phyloP scores from a whole-genome alignment of 2,888 invertebrate species.

The Hydroisotoma schaefferi region DNA sequence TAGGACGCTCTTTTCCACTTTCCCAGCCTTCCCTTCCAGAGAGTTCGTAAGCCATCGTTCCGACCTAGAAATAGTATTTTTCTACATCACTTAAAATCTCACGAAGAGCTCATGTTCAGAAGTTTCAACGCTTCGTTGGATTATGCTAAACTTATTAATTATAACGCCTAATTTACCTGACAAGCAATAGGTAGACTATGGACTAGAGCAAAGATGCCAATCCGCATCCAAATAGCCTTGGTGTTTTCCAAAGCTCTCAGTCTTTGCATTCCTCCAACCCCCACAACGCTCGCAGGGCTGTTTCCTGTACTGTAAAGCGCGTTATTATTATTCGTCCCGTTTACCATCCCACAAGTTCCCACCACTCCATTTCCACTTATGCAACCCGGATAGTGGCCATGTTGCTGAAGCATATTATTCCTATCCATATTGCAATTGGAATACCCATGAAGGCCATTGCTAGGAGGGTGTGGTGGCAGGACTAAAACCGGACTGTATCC shows the following conservation, averaged over 20 bases:
- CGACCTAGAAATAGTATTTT: constrained; percentile 24
- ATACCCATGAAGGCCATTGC: constrained; percentile 6
- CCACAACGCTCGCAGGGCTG: constrained; percentile 39
- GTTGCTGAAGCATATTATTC: constrained; percentile 10
- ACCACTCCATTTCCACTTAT: not conserved
- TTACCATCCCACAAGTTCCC: constrained; percentile 1
- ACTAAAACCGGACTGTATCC: constrained; percentile 43
- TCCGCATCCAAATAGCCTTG: constrained; percentile 45
- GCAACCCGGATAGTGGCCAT: constrained; percentile 14
- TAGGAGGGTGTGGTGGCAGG: constrained; percentile 21
- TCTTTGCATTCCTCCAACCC: constrained; percentile 33
- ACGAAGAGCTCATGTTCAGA: not conserved
- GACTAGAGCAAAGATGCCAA: constrained; percentile 44
- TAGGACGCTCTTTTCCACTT: constrained; percentile 38
- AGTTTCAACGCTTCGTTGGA: too few species aligned
- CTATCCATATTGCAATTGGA: constrained; percentile 7
- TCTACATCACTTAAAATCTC: not conserved
- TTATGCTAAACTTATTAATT: too few species aligned
- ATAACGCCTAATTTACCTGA: constrained; percentile 32
- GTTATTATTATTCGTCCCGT: constrained; percentile 11
- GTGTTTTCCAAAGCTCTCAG: constrained; percentile 38
- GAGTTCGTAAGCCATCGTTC: constrained; percentile 42
- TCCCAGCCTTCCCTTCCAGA: constrained; percentile 41
- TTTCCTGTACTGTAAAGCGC: constrained; percentile 31
- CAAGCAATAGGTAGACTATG: constrained; percentile 40